These are phyloP conservation scores for Hirtodrosophila trivittata DNA, from an alignment of 2,888 invertebrate species.

Conservation along the genomic window DNA sequence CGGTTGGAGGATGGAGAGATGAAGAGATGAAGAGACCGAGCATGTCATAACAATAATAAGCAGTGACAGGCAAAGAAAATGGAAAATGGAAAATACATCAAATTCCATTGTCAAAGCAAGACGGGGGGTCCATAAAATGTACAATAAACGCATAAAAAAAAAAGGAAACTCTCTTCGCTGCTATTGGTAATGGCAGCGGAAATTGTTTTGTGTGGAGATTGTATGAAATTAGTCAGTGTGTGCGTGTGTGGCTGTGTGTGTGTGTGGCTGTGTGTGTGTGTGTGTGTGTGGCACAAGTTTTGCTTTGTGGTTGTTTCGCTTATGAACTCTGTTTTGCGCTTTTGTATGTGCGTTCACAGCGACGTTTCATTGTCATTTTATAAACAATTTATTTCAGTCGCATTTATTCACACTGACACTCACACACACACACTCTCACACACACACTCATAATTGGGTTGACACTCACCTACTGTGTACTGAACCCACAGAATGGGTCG, in stretches of 20 bases:
- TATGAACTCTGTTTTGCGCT: constrained; percentile 22
- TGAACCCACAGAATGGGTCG: constrained; percentile 84
- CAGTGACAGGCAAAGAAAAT: constrained; percentile 8
- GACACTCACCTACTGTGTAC: constrained; percentile 82
- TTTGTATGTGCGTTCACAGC: constrained; percentile 5
- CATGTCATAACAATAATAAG: constrained; percentile 39
- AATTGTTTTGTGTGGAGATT: constrained; percentile 65
- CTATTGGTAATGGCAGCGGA: constrained; percentile 46
- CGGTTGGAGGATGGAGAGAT: background rate
- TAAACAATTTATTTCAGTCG: constrained; percentile 41
- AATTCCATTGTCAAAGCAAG: constrained; percentile 25
- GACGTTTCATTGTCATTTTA: constrained; percentile 47
- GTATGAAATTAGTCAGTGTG: constrained; percentile 53
- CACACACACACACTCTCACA: constrained; percentile 37
- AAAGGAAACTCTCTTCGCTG: too few relatives aligned
- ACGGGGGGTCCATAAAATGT: too few relatives aligned
- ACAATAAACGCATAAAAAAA: too few relatives aligned
- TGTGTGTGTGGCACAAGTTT: constrained; percentile 3
- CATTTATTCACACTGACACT: constrained; percentile 18
- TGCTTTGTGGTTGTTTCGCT: constrained; percentile 33
- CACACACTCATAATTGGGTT: background rate
- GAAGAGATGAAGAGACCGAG: constrained; percentile 2
- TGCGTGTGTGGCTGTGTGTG: constrained; percentile 5
- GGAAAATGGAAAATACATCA: background rate
- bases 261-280: background rate